A percentile compares a stretch with the other conserved stretches of the same genome.
Conservation (phyloP, 2,113 vertebrate species). For the Pica pica region DNA sequence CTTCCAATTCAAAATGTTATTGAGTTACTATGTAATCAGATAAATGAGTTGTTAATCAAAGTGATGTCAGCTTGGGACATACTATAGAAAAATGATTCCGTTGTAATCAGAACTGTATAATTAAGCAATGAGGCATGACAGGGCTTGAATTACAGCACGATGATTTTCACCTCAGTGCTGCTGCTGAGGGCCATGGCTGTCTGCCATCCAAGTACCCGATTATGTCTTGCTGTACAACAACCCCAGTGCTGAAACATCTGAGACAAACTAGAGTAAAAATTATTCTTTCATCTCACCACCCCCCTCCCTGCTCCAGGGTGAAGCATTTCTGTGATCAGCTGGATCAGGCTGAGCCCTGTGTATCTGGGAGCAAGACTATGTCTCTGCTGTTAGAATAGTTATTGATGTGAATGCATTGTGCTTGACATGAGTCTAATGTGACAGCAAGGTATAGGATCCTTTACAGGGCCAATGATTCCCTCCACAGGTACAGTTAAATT, state of each 20-base stretch:
- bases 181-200: slow-evolving; percentile 37
- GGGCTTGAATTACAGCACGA: slow-evolving; percentile 46
- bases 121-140: slow-evolving; percentile 65
- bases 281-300: slow-evolving; percentile 13
- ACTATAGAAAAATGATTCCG: slow-evolving; percentile 59
- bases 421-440: not conserved
- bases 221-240: slow-evolving; percentile 8
- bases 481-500: not conserved
- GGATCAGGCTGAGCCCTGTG: not conserved
- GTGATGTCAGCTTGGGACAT: slow-evolving; percentile 65
- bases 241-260: not conserved
- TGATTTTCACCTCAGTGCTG: slow-evolving; percentile 53
- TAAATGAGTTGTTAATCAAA: slow-evolving; percentile 67
- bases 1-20: slow-evolving; percentile 63
- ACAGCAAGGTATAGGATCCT: not conserved
- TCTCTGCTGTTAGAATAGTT: not conserved
- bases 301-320: not conserved
- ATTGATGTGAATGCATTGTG: not conserved
- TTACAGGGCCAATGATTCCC: not conserved
- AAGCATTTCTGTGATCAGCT: slow-evolving; percentile 25
- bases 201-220: slow-evolving; percentile 27
- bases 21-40: slow-evolving; percentile 67
- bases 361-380: not conserved
- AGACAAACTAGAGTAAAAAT: not conserved
- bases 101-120: slow-evolving; percentile 62